Evolutionary conservation across 2,113 vertebrate genomes (phyloP).

Genomic region (Podocnemis expansa): DNA sequence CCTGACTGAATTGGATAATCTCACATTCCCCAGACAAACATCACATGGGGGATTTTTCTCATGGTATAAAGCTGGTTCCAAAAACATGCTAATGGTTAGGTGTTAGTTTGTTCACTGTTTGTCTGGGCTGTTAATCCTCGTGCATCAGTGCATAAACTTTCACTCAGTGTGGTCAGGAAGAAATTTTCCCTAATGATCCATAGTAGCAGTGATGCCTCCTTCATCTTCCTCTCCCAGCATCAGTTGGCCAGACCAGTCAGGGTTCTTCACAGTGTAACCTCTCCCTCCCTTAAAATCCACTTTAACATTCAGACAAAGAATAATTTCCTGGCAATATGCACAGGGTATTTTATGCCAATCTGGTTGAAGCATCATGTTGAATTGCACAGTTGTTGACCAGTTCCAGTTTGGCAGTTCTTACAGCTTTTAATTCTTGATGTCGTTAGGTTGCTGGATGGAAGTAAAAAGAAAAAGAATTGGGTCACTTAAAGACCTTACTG

Average conservation of each 20-base stretch:
- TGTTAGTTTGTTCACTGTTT: background rate
- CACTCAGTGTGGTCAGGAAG: accelerated
- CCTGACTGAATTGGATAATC: background rate
- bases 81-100: background rate
- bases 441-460: background rate
- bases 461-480: background rate
- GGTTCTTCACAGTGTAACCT: background rate
- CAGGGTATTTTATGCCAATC: background rate
- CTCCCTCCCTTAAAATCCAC: background rate
- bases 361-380: background rate
- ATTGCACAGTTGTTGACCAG: background rate
- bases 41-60: background rate
- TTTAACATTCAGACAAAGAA: background rate
- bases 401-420: background rate
- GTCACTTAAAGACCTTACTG: background rate
- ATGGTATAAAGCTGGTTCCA: background rate
- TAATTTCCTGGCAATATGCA: background rate
- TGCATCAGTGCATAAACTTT: background rate
- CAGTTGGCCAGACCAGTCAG: accelerated
- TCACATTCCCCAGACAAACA: accelerated
- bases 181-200: background rate
- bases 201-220: background rate
- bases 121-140: background rate
- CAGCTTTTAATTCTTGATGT: background rate
- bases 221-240: background rate